These are phyloP conservation scores for Cryptocephalus primarius DNA, from an alignment of 2,888 invertebrate genomes.

Conservation along the genomic window DNA sequence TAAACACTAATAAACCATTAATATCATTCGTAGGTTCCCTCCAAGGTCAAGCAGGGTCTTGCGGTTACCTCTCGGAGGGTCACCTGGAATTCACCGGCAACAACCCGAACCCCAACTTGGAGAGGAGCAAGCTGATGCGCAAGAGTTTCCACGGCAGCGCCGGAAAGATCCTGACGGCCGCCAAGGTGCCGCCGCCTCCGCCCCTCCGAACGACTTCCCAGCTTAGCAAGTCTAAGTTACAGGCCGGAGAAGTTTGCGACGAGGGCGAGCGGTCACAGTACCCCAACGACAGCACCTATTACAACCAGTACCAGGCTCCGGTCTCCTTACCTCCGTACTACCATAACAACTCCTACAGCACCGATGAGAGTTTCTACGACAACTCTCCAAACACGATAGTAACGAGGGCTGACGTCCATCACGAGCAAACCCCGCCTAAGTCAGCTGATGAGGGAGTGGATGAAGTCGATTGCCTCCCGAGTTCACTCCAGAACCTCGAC, in stretches of 20 bases:
- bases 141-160: slow-evolving; percentile 82
- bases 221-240: slow-evolving; percentile 58
- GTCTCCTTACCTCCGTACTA: slow-evolving; percentile 26
- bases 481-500: slow-evolving; percentile 41
- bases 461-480: slow-evolving; percentile 53
- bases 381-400: slow-evolving; percentile 43
- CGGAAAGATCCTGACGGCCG: slow-evolving; percentile 68
- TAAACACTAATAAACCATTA: too few relatives aligned
- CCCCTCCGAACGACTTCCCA: slow-evolving; percentile 81
- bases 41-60: slow-evolving; percentile 45
- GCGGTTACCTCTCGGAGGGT: slow-evolving; percentile 79
- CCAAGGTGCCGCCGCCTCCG: slow-evolving; percentile 77
- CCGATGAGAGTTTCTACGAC: slow-evolving; percentile 15
- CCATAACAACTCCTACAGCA: slow-evolving; percentile 15
- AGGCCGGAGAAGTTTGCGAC: slow-evolving; percentile 40
- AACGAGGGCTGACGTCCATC: slow-evolving; percentile 77
- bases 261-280: slow-evolving; percentile 31
- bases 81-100: slow-evolving; percentile 64
- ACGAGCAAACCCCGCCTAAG: slow-evolving; percentile 62
- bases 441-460: slow-evolving; percentile 39
- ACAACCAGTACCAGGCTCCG: slow-evolving; percentile 15
- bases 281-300: slow-evolving; percentile 31
- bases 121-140: slow-evolving; percentile 77
- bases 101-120: slow-evolving; percentile 69
- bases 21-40: slow-evolving; percentile 15